A percentile compares a stretch with the other conserved stretches of the same genome.
Evolutionary conservation across 2,888 invertebrate genomes (phyloP).

Genomic region (Cerastoderma edule): DNA sequence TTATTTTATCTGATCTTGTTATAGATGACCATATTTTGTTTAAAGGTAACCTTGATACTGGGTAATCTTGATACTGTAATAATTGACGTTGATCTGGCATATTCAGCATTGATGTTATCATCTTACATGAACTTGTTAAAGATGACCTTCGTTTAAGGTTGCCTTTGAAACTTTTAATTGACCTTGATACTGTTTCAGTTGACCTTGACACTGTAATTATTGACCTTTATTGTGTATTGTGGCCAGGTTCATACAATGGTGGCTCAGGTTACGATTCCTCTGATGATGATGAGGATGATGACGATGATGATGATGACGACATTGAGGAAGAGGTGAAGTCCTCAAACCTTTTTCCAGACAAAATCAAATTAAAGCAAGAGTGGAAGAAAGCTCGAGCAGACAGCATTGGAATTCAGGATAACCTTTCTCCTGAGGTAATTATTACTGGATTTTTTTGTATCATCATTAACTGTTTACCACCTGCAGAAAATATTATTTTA

Average conservation of each 20-base stretch:
- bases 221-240: not conserved
- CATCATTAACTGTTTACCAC: too few relatives aligned
- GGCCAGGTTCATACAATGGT: constrained; percentile 73
- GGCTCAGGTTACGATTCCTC: constrained; percentile 75
- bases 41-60: too few relatives aligned
- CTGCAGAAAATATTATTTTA: too few relatives aligned
- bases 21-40: too few relatives aligned
- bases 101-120: too few relatives aligned
- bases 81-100: too few relatives aligned
- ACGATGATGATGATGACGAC: constrained; percentile 70
- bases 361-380: constrained; percentile 69
- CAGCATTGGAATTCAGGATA: constrained; percentile 55
- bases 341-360: constrained; percentile 69
- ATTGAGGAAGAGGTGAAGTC: constrained; percentile 61
- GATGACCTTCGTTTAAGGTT: not conserved
- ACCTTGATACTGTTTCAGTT: not conserved
- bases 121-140: too few relatives aligned
- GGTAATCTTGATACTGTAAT: too few relatives aligned
- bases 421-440: constrained; percentile 53
- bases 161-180: not conserved
- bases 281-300: constrained; percentile 74
- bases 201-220: too few relatives aligned
- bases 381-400: constrained; percentile 63
- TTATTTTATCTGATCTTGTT: too few relatives aligned
- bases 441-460: too few relatives aligned